Conservation (phyloP, 2,797 vertebrate species). For the Ambastaia sidthimunki region DNA sequence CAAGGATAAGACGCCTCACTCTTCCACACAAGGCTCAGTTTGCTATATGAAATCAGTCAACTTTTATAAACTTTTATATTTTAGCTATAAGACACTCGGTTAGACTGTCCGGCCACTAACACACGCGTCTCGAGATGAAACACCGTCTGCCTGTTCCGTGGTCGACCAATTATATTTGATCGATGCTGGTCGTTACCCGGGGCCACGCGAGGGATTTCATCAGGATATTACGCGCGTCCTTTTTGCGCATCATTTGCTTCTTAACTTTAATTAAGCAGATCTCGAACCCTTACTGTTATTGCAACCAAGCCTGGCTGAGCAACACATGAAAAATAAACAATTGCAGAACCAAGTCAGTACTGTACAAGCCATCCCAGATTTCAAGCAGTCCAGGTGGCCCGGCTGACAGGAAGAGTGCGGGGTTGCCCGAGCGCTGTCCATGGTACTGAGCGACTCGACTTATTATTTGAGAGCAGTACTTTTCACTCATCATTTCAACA, state of each 20-base stretch:
- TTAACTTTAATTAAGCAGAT: conserved; percentile 13
- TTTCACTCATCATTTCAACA: no score
- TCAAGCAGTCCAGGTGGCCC: no score
- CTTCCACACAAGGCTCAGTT: background rate
- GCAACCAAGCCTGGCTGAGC: background rate
- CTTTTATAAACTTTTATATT: background rate
- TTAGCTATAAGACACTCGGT: conserved; percentile 22
- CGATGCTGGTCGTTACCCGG: conserved; percentile 62
- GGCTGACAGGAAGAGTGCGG: background rate
- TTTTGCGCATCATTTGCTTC: conserved; percentile 11
- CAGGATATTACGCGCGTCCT: background rate
- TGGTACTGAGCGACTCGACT: conserved; percentile 64
- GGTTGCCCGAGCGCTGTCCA: conserved; percentile 60
- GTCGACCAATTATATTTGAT: conserved; percentile 76
- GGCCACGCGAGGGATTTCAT: conserved; percentile 40
- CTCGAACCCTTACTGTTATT: conserved; percentile 6
- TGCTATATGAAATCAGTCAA: conserved; percentile 29
- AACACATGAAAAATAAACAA: background rate
- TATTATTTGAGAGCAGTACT: background rate
- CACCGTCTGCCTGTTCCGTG: conserved; percentile 56
- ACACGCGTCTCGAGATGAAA: conserved; percentile 53
- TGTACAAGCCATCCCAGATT: background rate
- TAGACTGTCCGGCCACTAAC: conserved; percentile 20
- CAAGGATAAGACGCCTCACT: background rate
- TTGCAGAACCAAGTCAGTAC: background rate